A percentile compares a stretch with the other conserved stretches of the same genome.
Conservation (phyloP, 2,888 invertebrate genomes). For the Callinectes sapidus region DNA sequence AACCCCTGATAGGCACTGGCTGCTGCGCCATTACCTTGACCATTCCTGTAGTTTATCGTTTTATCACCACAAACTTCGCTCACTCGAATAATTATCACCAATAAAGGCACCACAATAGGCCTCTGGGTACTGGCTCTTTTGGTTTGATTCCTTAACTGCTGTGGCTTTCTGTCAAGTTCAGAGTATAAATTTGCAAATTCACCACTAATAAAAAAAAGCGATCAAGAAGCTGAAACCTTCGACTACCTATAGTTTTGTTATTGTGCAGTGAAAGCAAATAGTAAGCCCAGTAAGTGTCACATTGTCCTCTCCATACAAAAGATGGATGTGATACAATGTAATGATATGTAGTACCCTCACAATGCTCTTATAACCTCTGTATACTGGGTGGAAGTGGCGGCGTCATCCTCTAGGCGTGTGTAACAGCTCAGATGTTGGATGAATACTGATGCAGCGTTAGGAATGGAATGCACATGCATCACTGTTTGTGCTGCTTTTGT, state of each 20-base stretch:
- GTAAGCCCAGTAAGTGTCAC: too few relatives aligned
- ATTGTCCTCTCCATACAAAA: too few relatives aligned
- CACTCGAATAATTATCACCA: neutral
- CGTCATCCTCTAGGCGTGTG: neutral
- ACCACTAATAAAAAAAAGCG: too few relatives aligned
- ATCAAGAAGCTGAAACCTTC: too few relatives aligned
- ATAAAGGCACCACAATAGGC: neutral
- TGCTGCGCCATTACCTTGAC: slow-evolving; percentile 15
- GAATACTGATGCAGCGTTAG: neutral
- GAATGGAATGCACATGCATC: neutral
- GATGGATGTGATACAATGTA: too few relatives aligned
- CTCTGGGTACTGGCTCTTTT: too few relatives aligned
- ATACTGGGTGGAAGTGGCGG: neutral
- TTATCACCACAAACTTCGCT: neutral
- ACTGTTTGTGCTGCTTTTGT: neutral
- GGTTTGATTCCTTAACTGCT: too few relatives aligned
- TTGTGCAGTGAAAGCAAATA: too few relatives aligned
- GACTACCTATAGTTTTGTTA: too few relatives aligned
- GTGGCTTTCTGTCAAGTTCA: too few relatives aligned
- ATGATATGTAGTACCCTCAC: too few relatives aligned
- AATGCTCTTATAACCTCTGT: neutral
- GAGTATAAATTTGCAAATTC: too few relatives aligned
- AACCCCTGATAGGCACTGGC: neutral
- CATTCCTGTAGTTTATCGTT: neutral
- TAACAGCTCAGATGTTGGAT: neutral